A percentile compares a stretch with the other conserved stretches of the same genome.
phyloP scores from a whole-genome alignment of 2,888 invertebrate genomes.

The Clepsis dumicolana region DNA sequence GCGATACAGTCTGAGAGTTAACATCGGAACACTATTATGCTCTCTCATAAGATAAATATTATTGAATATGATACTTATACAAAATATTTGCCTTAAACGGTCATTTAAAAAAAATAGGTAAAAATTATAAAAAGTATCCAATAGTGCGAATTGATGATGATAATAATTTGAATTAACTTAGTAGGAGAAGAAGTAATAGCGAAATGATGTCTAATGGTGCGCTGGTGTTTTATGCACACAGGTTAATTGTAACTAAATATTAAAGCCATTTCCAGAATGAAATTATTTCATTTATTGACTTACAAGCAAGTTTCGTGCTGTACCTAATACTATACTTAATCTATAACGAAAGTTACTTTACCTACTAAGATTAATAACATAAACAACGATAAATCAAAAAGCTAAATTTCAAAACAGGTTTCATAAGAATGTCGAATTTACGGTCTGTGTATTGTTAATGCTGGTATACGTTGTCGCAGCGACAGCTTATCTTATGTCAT shows the following conservation, averaged over 20 bases:
- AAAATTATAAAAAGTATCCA: too few species aligned
- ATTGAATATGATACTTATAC: background rate
- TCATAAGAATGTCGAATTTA: slow-evolving; percentile 68
- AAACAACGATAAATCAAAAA: slow-evolving; percentile 1
- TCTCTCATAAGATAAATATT: background rate
- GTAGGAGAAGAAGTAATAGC: too few species aligned
- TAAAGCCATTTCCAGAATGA: too few species aligned
- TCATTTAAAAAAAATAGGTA: too few species aligned
- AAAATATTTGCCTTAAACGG: background rate
- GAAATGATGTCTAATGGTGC: too few species aligned
- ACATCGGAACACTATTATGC: background rate
- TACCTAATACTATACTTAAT: background rate
- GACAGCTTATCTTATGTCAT: too few species aligned
- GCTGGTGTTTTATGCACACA: too few species aligned
- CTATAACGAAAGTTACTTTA: background rate
- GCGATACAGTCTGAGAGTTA: background rate
- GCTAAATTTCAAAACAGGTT: slow-evolving; percentile 1
- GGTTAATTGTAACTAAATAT: too few species aligned
- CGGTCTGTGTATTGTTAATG: slow-evolving; percentile 71
- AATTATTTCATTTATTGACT: too few species aligned
- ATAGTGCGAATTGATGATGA: too few species aligned
- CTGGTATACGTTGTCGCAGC: slow-evolving; percentile 55
- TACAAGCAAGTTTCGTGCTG: background rate
- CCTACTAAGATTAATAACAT: background rate
- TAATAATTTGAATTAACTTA: too few species aligned